A percentile compares a stretch with the other conserved stretches of the same genome.
Conservation (phyloP, 1,140 invertebrate species). For the Ips typographus region DNA sequence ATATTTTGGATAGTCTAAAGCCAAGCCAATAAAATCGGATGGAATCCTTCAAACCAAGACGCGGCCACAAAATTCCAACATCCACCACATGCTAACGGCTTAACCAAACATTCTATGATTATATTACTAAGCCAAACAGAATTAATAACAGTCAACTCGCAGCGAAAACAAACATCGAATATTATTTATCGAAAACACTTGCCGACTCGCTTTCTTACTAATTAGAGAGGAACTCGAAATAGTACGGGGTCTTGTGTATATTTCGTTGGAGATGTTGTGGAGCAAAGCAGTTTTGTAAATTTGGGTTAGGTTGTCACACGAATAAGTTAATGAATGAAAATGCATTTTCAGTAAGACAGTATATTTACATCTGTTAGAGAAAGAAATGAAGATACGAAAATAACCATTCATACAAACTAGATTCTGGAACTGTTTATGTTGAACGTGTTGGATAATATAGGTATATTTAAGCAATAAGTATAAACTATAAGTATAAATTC, state of each 20-base stretch:
- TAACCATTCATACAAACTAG: too few relatives aligned
- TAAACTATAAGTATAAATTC: too few relatives aligned
- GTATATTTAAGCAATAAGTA: too few relatives aligned
- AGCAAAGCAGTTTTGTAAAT: too few relatives aligned
- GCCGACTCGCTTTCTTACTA: slow-evolving; percentile 22
- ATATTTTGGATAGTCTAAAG: neutral
- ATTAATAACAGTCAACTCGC: slow-evolving; percentile 35
- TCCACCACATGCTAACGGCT: slow-evolving; percentile 29
- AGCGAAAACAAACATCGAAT: slow-evolving; percentile 37
- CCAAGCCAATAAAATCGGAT: neutral
- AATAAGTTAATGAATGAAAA: too few relatives aligned
- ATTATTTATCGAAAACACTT: slow-evolving; percentile 38
- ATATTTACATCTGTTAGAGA: too few relatives aligned
- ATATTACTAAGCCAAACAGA: slow-evolving; percentile 37
- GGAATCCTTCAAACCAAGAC: neutral
- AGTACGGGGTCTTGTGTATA: slow-evolving; percentile 16
- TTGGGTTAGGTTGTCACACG: too few relatives aligned
- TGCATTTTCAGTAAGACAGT: too few relatives aligned
- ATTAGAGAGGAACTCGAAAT: slow-evolving; percentile 29
- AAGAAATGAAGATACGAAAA: too few relatives aligned
- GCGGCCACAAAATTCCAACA: slow-evolving; percentile 18
- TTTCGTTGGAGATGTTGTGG: too few relatives aligned
- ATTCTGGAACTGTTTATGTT: too few relatives aligned
- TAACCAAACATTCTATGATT: slow-evolving; percentile 35
- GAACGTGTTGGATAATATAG: too few relatives aligned